A percentile compares a stretch with the other conserved stretches of the same genome.
These are phyloP conservation scores for Hyles euphorbiae DNA, from an alignment of 1,140 invertebrate species.

Conservation along the genomic window DNA sequence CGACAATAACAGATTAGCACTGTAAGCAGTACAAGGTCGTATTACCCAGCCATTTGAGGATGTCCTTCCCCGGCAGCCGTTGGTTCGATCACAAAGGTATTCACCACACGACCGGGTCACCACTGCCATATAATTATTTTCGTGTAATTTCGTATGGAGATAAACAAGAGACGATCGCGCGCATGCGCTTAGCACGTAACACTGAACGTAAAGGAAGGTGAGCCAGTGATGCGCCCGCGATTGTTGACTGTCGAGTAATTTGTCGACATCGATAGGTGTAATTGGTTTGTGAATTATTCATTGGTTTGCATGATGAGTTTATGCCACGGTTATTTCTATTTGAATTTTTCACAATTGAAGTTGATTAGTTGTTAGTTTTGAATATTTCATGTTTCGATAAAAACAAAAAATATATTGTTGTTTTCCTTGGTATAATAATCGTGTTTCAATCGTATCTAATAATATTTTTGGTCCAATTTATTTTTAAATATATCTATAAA, in stretches of 20 bases:
- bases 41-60: constrained; percentile 59
- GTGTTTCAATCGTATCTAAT: too few species aligned
- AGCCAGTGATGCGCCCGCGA: constrained; percentile 38
- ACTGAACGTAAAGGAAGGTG: constrained; percentile 57
- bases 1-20: background rate
- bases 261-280: constrained; percentile 6
- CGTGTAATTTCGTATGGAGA: constrained; percentile 16
- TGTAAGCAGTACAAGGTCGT: constrained; percentile 6
- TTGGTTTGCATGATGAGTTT: too few species aligned
- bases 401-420: too few species aligned
- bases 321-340: too few species aligned
- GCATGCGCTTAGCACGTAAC: constrained; percentile 56
- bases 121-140: constrained; percentile 68
- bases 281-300: background rate
- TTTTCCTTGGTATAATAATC: too few species aligned
- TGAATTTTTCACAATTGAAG: too few species aligned
- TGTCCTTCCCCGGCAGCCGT: constrained; percentile 37
- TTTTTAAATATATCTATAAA: too few species aligned
- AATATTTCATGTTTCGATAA: too few species aligned
- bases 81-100: constrained; percentile 47
- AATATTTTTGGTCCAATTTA: too few species aligned
- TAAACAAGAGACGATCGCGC: constrained; percentile 49
- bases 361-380: too few species aligned
- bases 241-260: constrained; percentile 6
- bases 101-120: constrained; percentile 56